Conservation (phyloP, 2,113 vertebrate genomes). For the Oreotrochilus melanogaster region DNA sequence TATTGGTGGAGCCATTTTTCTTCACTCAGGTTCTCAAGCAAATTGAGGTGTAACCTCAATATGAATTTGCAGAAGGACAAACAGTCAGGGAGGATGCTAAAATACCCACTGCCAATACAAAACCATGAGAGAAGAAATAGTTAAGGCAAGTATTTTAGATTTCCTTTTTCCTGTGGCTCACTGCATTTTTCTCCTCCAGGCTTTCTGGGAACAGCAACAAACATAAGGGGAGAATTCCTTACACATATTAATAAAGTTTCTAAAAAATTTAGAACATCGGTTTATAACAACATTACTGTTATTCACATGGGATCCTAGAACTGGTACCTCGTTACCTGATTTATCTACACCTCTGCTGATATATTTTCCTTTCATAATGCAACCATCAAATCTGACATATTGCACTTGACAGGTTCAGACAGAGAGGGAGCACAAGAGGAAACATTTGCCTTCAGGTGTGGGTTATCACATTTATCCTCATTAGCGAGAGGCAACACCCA, state of each 20-base stretch:
- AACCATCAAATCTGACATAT: background rate
- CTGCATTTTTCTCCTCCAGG: background rate
- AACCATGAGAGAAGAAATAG: fast-evolving
- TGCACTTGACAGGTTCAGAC: constrained; percentile 23
- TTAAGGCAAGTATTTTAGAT: background rate
- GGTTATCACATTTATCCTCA: constrained; percentile 52
- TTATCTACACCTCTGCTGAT: background rate
- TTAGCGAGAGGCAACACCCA: constrained; percentile 45
- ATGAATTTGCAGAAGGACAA: background rate
- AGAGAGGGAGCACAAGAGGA: constrained; percentile 11
- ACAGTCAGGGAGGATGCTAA: background rate
- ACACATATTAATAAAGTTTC: background rate
- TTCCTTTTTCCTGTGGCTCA: fast-evolving
- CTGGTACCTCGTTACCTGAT: background rate
- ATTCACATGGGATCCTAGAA: background rate
- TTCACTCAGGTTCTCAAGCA: background rate
- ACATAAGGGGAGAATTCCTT: background rate
- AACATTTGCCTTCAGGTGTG: constrained; percentile 8
- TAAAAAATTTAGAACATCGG: background rate
- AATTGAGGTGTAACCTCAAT: background rate
- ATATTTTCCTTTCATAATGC: background rate
- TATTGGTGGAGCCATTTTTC: background rate
- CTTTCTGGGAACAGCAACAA: background rate
- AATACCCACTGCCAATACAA: background rate
- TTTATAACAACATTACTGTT: background rate